Percentiles rank a stretch among this genome's conserved stretches.
Evolutionary conservation across 2,797 vertebrate species (phyloP).

Genomic region (Mus caroli): DNA sequence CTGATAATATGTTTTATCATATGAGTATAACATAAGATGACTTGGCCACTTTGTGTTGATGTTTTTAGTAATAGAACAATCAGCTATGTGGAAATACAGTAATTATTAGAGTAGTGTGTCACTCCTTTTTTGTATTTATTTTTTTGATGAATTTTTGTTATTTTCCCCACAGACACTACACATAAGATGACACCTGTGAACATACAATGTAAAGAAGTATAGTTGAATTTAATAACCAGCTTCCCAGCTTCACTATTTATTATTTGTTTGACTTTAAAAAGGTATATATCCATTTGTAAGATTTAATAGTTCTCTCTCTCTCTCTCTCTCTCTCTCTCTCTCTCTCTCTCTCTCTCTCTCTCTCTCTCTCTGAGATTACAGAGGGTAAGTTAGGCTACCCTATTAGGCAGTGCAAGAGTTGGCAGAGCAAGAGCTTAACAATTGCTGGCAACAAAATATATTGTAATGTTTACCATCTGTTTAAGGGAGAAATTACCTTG

Average conservation of each 20-base stretch:
- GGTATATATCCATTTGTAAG: not conserved
- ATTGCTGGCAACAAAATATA: not conserved
- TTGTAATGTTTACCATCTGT: not conserved
- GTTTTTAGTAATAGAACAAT: not conserved
- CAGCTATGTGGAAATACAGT: not conserved
- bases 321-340: not conserved
- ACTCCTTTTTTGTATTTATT: not conserved
- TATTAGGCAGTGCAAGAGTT: not conserved
- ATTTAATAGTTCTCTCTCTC: not conserved
- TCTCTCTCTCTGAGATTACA: not conserved
- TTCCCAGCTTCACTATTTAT: not conserved
- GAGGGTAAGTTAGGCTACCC: not conserved
- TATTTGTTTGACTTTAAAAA: not conserved
- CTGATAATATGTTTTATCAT: not conserved
- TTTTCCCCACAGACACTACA: slow-evolving; percentile 25
- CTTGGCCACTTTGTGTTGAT: not conserved
- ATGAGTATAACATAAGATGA: not conserved
- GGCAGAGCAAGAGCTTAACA: not conserved
- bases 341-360: not conserved
- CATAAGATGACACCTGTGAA: not conserved
- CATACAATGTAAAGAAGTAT: not conserved
- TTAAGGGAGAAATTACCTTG: not conserved
- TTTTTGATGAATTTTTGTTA: not conserved
- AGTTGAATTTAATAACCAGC: not conserved
- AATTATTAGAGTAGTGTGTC: not conserved